Evolutionary conservation across 2,113 vertebrate genomes (phyloP).

Genomic region (Calyptommatus sinebrachiatus): DNA sequence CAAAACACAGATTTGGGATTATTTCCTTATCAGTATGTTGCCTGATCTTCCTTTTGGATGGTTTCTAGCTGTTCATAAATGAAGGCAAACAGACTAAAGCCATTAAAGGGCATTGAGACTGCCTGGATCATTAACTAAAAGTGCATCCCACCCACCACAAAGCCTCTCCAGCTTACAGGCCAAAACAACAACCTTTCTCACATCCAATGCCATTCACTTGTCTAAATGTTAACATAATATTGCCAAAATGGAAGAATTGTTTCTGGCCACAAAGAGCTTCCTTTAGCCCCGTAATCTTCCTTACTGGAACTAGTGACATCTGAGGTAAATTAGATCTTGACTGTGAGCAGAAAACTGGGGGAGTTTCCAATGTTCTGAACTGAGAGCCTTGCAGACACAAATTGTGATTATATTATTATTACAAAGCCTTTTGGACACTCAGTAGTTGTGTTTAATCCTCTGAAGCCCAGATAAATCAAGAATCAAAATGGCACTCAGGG

Average conservation of each 20-base stretch:
- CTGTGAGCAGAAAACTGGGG: too few relatives aligned
- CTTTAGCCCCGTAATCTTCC: constrained; percentile 22
- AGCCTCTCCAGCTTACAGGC: not conserved
- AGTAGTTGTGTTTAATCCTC: too few relatives aligned
- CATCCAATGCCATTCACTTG: constrained; percentile 22
- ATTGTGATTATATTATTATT: too few relatives aligned
- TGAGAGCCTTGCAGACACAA: too few relatives aligned
- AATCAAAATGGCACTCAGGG: too few relatives aligned
- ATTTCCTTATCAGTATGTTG: constrained; percentile 35
- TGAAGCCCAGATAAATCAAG: too few relatives aligned
- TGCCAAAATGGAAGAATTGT: not conserved
- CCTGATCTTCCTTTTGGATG: constrained; percentile 29
- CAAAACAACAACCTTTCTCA: constrained; percentile 21
- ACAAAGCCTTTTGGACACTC: too few relatives aligned
- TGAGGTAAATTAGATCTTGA: constrained; percentile 23
- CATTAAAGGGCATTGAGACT: constrained; percentile 18
- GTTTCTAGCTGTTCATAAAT: constrained; percentile 24
- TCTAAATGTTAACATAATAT: constrained; percentile 26
- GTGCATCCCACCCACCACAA: not conserved
- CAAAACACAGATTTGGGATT: constrained; percentile 6
- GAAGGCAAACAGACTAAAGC: constrained; percentile 38
- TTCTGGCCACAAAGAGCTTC: not conserved
- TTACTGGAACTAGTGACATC: not conserved
- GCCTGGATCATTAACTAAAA: constrained; percentile 14
- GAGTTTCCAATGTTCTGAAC: too few relatives aligned